phyloP scores from a whole-genome alignment of 2,797 vertebrate species.

The Novumbra hubbsi region DNA sequence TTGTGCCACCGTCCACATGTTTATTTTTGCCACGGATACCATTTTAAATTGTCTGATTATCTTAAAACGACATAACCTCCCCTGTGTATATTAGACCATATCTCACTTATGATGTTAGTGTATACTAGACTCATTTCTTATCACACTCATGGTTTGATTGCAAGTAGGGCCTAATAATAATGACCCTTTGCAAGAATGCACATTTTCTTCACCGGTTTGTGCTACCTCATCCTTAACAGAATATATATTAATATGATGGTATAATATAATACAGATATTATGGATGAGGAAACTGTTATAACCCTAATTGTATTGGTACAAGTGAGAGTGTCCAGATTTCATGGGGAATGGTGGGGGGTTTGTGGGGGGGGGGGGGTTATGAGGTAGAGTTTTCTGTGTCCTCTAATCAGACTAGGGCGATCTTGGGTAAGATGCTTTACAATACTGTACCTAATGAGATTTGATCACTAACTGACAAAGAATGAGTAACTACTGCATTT shows the following conservation, averaged over 20 bases:
- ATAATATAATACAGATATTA: not conserved
- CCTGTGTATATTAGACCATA: not conserved
- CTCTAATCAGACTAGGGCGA: too few relatives aligned
- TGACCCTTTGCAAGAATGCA: not conserved
- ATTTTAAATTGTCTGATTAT: conserved; percentile 6
- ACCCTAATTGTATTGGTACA: not conserved
- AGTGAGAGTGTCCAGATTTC: not conserved
- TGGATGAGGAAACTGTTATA: not conserved
- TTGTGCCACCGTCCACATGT: conserved; percentile 1
- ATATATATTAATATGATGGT: too few relatives aligned
- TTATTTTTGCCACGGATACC: conserved; percentile 5
- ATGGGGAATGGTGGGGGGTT: too few relatives aligned
- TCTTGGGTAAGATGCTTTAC: too few relatives aligned
- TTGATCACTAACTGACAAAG: too few relatives aligned
- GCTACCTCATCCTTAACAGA: not conserved
- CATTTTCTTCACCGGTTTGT: not conserved
- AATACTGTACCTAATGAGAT: too few relatives aligned
- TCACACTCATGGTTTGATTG: not conserved
- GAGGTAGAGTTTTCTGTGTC: too few relatives aligned
- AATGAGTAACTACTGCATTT: too few relatives aligned
- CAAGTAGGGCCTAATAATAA: not conserved
- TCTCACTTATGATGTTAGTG: not conserved
- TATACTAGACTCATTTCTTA: not conserved
- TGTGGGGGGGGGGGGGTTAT: too few relatives aligned
- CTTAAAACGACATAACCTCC: not conserved